Percentiles rank a stretch among this genome's conserved stretches.
Evolutionary conservation across 1,140 invertebrate genomes (phyloP).

Genomic region (Diachasma alloeum): DNA sequence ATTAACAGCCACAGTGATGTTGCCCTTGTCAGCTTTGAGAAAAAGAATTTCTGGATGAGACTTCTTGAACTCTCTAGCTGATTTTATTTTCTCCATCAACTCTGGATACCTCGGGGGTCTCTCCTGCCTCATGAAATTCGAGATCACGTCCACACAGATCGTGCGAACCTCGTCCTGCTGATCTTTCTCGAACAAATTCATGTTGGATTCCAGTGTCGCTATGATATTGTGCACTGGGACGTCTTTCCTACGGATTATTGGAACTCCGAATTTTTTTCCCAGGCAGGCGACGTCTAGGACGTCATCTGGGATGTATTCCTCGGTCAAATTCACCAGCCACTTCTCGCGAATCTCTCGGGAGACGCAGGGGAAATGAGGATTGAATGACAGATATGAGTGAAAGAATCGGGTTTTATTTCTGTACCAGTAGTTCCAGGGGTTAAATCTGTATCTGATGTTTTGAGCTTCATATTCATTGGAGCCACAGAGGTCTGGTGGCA

Average conservation of each 20-base stretch:
- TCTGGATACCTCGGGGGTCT: background rate
- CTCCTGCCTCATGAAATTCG: background rate
- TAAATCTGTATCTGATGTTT: too few relatives aligned
- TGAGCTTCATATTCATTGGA: background rate
- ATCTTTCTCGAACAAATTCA: background rate
- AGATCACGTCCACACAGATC: background rate
- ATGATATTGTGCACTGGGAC: background rate
- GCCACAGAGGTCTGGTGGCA: background rate
- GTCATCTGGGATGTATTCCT: slow-evolving; percentile 14
- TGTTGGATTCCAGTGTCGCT: background rate
- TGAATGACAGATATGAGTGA: background rate
- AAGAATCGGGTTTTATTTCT: too few relatives aligned
- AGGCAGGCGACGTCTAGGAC: slow-evolving; percentile 22
- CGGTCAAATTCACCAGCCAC: slow-evolving; percentile 19
- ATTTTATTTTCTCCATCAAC: slow-evolving; percentile 8
- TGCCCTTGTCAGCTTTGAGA: slow-evolving; percentile 42
- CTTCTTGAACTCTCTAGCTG: slow-evolving; percentile 16
- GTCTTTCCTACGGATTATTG: background rate
- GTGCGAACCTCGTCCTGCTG: background rate
- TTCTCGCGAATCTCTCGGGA: background rate
- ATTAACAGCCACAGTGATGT: slow-evolving; percentile 35
- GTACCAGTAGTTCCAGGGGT: too few relatives aligned
- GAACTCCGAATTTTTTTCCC: slow-evolving; percentile 27
- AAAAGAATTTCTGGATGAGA: slow-evolving; percentile 30
- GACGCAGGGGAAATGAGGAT: background rate